Percentiles rank a stretch among this genome's conserved stretches.
These are phyloP conservation scores for Stomatorhinus walkeri DNA, from an alignment of 2,797 vertebrate species.

Conservation along the genomic window DNA sequence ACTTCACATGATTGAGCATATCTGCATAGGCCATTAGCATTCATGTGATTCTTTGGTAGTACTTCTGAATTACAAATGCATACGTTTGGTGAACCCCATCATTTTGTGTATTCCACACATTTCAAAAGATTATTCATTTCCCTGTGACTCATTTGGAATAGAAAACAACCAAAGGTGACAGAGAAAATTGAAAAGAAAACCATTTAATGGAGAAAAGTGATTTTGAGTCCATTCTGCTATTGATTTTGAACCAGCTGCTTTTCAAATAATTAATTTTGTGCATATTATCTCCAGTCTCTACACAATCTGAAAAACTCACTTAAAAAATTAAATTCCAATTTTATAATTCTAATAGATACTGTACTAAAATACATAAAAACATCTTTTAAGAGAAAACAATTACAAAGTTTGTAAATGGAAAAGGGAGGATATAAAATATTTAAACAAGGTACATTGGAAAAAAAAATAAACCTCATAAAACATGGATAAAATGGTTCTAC, in stretches of 20 bases:
- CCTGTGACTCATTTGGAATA: neutral
- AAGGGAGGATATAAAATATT: conserved; percentile 74
- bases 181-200: neutral
- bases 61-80: neutral
- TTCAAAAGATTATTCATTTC: neutral
- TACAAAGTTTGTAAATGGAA: conserved; percentile 72
- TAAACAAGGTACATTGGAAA: conserved; percentile 66
- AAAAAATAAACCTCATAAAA: conserved; percentile 64
- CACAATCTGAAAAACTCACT: conserved; percentile 11
- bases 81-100: neutral
- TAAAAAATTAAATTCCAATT: conserved; percentile 31
- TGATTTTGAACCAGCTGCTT: conserved; percentile 14
- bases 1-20: neutral
- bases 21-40: neutral
- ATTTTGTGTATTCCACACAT: neutral
- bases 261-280: conserved; percentile 19
- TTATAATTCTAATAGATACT: conserved; percentile 65
- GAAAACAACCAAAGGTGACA: neutral
- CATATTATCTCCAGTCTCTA: conserved; percentile 11
- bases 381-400: conserved; percentile 69
- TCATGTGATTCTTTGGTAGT: neutral
- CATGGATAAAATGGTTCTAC: conserved; percentile 64
- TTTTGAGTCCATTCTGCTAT: conserved; percentile 5
- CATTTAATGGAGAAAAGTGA: conserved; percentile 17
- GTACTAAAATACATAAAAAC: conserved; percentile 70